Percentiles rank a stretch among this genome's conserved stretches.
Evolutionary conservation across 2,888 invertebrate genomes (phyloP).

Genomic region (Agonopterix heracliana): DNA sequence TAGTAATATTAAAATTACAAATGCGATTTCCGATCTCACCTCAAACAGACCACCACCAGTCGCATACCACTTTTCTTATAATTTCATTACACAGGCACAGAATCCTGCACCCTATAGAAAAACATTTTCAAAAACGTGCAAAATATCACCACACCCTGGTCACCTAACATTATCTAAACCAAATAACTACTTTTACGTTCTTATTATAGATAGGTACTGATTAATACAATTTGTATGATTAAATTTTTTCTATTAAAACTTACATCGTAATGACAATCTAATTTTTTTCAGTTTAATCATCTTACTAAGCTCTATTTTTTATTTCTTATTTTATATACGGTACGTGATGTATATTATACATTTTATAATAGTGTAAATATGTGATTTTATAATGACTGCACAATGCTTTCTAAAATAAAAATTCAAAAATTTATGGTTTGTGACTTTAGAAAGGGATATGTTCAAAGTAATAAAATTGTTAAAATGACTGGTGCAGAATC

Average conservation of each 20-base stretch:
- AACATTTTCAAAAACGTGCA: constrained; percentile 76
- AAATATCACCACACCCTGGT: constrained; percentile 77
- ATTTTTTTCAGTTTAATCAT: constrained; percentile 59
- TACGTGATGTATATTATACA: constrained; percentile 72
- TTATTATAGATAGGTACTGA: constrained; percentile 61
- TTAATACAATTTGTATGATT: constrained; percentile 67
- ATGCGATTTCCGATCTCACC: constrained; percentile 49
- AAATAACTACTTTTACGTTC: constrained; percentile 67
- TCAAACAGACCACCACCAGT: constrained; percentile 52
- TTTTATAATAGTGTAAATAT: constrained; percentile 73
- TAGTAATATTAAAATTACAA: constrained; percentile 51
- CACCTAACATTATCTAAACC: constrained; percentile 74
- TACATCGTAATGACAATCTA: constrained; percentile 64
- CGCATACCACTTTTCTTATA: constrained; percentile 45
- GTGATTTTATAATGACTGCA: constrained; percentile 55
- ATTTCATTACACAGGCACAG: constrained; percentile 58
- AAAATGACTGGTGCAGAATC: constrained; percentile 9
- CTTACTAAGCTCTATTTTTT: constrained; percentile 75
- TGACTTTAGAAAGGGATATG: constrained; percentile 39
- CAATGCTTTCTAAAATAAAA: constrained; percentile 54
- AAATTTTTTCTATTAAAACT: constrained; percentile 55
- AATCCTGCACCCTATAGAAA: constrained; percentile 64
- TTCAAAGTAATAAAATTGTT: constrained; percentile 33
- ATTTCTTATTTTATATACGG: constrained; percentile 56
- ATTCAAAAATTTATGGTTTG: constrained; percentile 32